Percentiles rank a stretch among this genome's conserved stretches.
Evolutionary conservation across 1,140 invertebrate genomes (phyloP).

Genomic region (Trinorchestia longiramus): DNA sequence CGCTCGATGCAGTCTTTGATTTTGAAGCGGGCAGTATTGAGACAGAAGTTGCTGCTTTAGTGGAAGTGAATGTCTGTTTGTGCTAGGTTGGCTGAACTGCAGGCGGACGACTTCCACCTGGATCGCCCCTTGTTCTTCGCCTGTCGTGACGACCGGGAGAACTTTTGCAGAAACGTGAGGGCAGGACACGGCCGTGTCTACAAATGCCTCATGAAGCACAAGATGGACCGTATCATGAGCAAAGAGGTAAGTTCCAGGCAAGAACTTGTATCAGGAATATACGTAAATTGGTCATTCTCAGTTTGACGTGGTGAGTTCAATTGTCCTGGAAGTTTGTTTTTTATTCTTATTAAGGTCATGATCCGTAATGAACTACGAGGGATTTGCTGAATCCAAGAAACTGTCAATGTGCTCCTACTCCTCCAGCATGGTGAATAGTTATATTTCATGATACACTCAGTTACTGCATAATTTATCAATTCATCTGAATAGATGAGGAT

Average conservation of each 20-base stretch:
- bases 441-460: not conserved
- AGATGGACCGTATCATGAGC: conserved; percentile 79
- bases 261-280: not conserved
- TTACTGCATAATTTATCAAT: not conserved
- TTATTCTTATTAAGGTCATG: not conserved
- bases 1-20: not conserved
- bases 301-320: not conserved
- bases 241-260: conserved; percentile 69
- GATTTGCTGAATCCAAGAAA: not conserved
- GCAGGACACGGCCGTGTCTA: conserved; percentile 83
- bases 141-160: conserved; percentile 86
- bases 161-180: conserved; percentile 73
- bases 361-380: not conserved
- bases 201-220: conserved; percentile 91
- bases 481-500: not conserved
- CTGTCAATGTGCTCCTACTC: not conserved
- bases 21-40: not conserved
- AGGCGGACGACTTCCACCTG: conserved; percentile 90
- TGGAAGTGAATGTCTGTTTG: conserved; percentile 31
- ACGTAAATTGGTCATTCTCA: not conserved
- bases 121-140: conserved; percentile 91
- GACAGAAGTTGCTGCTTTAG: not conserved
- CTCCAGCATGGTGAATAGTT: not conserved
- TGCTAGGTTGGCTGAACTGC: conserved; percentile 86
- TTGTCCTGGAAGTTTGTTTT: too few species aligned